Evolutionary conservation across 2,113 vertebrate genomes (phyloP).

Genomic region (Grus americana): DNA sequence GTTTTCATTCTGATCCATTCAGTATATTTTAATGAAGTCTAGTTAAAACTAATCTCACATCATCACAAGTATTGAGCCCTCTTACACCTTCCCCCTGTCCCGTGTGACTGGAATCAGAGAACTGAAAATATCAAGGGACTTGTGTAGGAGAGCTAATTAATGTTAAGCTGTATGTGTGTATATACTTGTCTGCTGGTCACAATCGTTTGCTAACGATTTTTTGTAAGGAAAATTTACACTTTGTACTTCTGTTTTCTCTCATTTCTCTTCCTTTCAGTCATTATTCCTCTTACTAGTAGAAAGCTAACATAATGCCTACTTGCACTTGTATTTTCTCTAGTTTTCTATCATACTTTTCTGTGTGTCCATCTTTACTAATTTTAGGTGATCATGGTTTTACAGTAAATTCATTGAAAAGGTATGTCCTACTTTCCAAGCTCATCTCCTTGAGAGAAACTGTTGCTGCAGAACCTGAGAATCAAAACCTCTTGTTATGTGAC

Average conservation of each 20-base stretch:
- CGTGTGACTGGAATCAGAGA: background rate
- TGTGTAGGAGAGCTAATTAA: background rate
- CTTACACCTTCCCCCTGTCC: fast-evolving
- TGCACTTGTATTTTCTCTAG: background rate
- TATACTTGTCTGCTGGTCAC: background rate
- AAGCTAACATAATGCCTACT: background rate
- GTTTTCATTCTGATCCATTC: background rate
- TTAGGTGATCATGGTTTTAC: background rate
- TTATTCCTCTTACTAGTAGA: background rate
- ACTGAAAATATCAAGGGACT: background rate
- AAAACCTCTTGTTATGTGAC: background rate
- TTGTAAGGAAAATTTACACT: background rate
- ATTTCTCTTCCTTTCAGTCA: background rate
- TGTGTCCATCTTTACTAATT: background rate
- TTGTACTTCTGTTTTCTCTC: background rate
- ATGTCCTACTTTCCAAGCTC: background rate
- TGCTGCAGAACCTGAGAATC: background rate
- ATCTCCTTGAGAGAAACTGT: background rate
- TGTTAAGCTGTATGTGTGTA: background rate
- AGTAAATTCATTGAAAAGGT: background rate
- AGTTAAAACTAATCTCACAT: background rate
- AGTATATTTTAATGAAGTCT: background rate
- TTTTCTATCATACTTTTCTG: background rate
- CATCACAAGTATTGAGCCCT: background rate
- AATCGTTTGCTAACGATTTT: background rate